These are phyloP conservation scores for Sylvilagus bachmani DNA, from an alignment of 2,113 vertebrate species.

Conservation along the genomic window DNA sequence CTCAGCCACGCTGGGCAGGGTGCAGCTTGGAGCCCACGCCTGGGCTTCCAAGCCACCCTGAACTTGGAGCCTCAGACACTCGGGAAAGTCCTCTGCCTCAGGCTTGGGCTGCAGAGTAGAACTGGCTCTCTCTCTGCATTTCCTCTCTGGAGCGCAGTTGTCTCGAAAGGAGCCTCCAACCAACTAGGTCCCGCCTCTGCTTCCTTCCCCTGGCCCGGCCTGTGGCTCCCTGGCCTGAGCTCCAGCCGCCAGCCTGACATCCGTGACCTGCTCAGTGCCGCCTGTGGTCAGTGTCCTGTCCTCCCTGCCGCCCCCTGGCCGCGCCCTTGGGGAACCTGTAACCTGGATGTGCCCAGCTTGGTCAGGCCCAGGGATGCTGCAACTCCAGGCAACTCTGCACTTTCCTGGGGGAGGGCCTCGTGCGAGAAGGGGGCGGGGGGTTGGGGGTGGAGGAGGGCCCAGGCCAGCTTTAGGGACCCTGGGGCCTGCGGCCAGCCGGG, in stretches of 20 bases:
- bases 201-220: background rate
- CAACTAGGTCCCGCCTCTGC: background rate
- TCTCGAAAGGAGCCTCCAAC: background rate
- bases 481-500: conserved; percentile 53
- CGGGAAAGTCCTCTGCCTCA: conserved; percentile 40
- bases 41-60: background rate
- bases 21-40: background rate
- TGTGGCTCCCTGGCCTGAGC: background rate
- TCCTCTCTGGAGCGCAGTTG: conserved; percentile 26
- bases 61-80: conserved; percentile 10
- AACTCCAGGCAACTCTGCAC: conserved; percentile 78
- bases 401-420: conserved; percentile 52
- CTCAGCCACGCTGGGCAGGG: background rate
- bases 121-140: conserved; percentile 22
- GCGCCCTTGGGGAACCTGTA: conserved; percentile 34
- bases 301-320: background rate
- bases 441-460: background rate
- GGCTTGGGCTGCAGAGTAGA: conserved; percentile 14
- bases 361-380: conserved; percentile 64
- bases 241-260: conserved; percentile 1
- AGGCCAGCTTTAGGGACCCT: conserved; percentile 15
- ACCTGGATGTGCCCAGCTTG: conserved; percentile 44
- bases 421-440: background rate
- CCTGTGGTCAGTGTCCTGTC: background rate
- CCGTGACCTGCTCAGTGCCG: background rate